Evolutionary conservation across 2,888 invertebrate species (phyloP).

Genomic region (Scaptomyza reducta): DNA sequence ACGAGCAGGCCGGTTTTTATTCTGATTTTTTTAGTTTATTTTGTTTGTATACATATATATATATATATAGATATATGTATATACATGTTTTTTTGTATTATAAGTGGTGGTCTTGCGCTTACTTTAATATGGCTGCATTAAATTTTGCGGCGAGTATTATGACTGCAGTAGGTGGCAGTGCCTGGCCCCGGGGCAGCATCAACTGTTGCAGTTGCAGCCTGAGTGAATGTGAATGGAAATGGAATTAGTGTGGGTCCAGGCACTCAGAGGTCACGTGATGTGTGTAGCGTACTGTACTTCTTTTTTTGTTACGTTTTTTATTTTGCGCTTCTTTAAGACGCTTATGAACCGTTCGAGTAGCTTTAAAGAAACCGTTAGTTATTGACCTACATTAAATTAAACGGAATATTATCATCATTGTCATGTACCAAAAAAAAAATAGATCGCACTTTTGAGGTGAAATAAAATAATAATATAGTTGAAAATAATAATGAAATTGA

Average conservation of each 20-base stretch:
- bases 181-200: conserved; percentile 60
- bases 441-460: conserved; percentile 6
- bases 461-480: no score
- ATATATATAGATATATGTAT: conserved; percentile 1
- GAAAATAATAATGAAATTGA: no score
- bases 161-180: conserved; percentile 76
- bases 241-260: conserved; percentile 54
- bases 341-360: conserved; percentile 46
- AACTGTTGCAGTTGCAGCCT: conserved; percentile 20
- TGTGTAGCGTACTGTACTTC: conserved; percentile 63
- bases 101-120: conserved; percentile 76
- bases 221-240: conserved; percentile 39
- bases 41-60: background rate
- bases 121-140: conserved; percentile 78
- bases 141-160: conserved; percentile 68
- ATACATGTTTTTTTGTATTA: conserved; percentile 42
- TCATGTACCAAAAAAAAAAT: background rate
- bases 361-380: conserved; percentile 38
- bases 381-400: conserved; percentile 40
- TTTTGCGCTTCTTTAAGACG: conserved; percentile 38
- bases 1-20: conserved; percentile 44
- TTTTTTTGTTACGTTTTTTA: conserved; percentile 2
- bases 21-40: conserved; percentile 25
- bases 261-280: conserved; percentile 61
- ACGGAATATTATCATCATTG: conserved; percentile 28